Evolutionary conservation across 2,113 vertebrate genomes (phyloP), one percentile per base, ranked within the genome.

Genomic region (Catharus bicknelli): DNA sequence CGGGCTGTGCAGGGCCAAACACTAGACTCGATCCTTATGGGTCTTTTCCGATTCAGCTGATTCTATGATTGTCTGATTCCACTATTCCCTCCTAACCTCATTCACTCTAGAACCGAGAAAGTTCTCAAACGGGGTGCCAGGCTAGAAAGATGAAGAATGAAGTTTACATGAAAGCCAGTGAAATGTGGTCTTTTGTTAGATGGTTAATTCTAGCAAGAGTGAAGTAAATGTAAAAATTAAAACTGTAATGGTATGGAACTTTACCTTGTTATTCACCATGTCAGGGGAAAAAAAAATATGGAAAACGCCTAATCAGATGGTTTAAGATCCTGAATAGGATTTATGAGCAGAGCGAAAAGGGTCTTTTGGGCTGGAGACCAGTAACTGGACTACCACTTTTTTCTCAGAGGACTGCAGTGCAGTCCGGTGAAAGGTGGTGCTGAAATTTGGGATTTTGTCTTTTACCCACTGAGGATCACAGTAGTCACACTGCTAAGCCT

Each of bases 341-440:
- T 19, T 29, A 47, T 18, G 3, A 64, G 1, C 3, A 13, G 2
- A 63, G 2, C 6, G 0, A 45, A 92, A 86, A 83, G 3, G 4
- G 3, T 9, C 8, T 40, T 76, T 63, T 61, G 36, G 8, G 16
- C 30, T 64, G 12, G 6, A 72, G 9, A 62, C 3, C 2, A 27
- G 7, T 23, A 16, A 8, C 3, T 61, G 23, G 14, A 2, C 34
- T 48, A 12, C 17, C 23, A 29, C 9, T 48, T 83, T 81, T 63
- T 16, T 57, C n/a, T 78, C 27, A 30, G 7, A 54, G 17, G 20
- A 2, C 7, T 70, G 26, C 25, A 76, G 4, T 36, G 3, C 16
- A 18, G 4, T 13, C 32, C 0, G 1, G 5, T 48, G 19, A 70
- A 67, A 3, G 2, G 3, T 34, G 14, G 11, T 48, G 30, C 26